Base-by-base conservation (phyloP, 2,888 invertebrate species). In the Druceiella hillmani region DNA sequence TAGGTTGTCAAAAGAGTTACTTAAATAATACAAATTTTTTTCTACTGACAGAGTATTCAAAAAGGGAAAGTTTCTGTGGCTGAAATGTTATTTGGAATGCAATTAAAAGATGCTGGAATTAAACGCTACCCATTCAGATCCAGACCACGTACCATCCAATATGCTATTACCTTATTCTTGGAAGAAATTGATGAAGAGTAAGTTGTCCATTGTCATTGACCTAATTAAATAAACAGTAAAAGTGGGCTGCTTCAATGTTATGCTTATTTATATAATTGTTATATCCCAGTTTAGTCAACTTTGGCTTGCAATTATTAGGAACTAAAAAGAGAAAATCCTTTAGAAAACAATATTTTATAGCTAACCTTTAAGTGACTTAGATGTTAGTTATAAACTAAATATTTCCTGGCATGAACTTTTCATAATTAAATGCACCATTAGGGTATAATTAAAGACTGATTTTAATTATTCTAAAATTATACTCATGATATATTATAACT, bases 1-100 rank as follows among this genome's bases (percentile, higher is more conserved):
- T n/a, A n/a, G n/a, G n/a, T n/a, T n/a, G n/a, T n/a, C n/a, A n/a
- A n/a, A n/a, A n/a, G n/a, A n/a, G n/a, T n/a, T n/a, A n/a, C n/a
- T n/a, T n/a, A n/a, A n/a, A n/a, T n/a, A n/a, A n/a, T 10, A 10
- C 33, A 16, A 11, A 15, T 25, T 22, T 13, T 13, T 30, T 33
- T 11, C 20, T 12, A 33, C 24, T 32, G 43, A 22, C 57, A 87
- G 87, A 84, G 80, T 62, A 68, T 86, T 41, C 87, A 87, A 62
- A 88, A 88, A 62, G 81, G 86, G 32, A 87, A 89, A 66, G 81
- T 83, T 6, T 90, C 88, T 13, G 71, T 85, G 31, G 81, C 89
- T 1, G 95, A 97, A 67, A 83, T 97, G 73, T 72, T 93, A 7
- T 92, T 97, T 60, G 97, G 97, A 3, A 81, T 97, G 75, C 87